phyloP scores from a whole-genome alignment of 2,113 vertebrate species.

The Telmatochromis bifrenatus region DNA sequence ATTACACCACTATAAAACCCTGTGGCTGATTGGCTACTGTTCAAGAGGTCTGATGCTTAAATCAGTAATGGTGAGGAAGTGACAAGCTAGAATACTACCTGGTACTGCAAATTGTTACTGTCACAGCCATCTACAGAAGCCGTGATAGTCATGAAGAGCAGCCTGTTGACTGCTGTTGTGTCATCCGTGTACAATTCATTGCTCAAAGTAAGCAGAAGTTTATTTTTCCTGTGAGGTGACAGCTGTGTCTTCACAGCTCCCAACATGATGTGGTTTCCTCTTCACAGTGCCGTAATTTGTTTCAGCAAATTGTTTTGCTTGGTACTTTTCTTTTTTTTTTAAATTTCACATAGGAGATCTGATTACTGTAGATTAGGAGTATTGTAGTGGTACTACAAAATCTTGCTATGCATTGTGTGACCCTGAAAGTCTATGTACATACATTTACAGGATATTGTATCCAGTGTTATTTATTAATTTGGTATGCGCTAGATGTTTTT shows the following conservation, averaged over 20 bases:
- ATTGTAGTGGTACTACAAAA: not conserved
- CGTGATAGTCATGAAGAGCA: not conserved
- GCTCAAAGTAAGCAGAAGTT: not conserved
- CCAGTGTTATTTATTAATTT: conserved; percentile 53
- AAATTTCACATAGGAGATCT: not conserved
- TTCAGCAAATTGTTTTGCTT: not conserved
- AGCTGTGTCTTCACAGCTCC: not conserved
- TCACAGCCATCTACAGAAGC: not conserved
- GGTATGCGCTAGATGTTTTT: not conserved
- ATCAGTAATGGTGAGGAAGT: not conserved
- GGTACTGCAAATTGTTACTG: not conserved
- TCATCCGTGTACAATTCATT: not conserved
- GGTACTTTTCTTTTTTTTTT: not conserved
- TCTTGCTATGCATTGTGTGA: conserved; percentile 1
- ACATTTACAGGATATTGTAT: not conserved
- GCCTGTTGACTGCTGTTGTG: not conserved
- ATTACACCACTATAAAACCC: too few relatives aligned
- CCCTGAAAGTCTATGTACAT: conserved; percentile 10
- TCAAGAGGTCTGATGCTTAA: not conserved
- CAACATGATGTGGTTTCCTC: not conserved
- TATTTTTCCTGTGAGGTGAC: not conserved
- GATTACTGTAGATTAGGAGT: not conserved
- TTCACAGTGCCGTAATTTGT: not conserved
- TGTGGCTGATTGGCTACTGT: not conserved
- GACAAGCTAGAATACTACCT: not conserved